Base-by-base conservation (phyloP, 2,113 vertebrate genomes). In the Platycercus adscitus region DNA sequence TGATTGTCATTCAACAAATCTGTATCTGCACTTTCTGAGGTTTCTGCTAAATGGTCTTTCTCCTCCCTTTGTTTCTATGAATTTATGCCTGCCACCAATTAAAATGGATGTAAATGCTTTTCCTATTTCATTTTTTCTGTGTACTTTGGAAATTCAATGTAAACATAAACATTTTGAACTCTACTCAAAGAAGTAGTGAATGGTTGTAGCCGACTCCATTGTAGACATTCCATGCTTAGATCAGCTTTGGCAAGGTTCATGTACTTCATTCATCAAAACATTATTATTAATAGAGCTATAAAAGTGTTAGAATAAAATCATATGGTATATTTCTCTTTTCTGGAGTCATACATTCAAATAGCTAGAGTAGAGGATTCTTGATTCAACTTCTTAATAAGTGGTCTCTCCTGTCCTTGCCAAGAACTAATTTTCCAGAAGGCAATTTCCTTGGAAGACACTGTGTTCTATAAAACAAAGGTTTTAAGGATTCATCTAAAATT, bases 21-120 rank as follows among this genome's bases (percentile, higher is more conserved):
- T 96, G 95, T 96, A 96, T 96, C 97, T 96, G 96, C 95, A 95
- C 95, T 95, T 95, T 95, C 84, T 93, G 96, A 97, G 96, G 89
- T 97, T 97, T 97, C 94, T 96, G 94, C 94, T 96, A 93, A 96
- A 70, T 86, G 93, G 79, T 97, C 96, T 91, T 94, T 95, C 93
- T 94, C 93, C 69, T 73, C 89, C 89, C 84, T 91, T 87, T 75
- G 76, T 95, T 97, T 98, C 94, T 76, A 93, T 93, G 66, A 96
- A 93, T 91, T 91, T 96, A 96, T 97, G 94, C 95, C 87, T 93
- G 89, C 91, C 92, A 97, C 91, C 86, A 97, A 97, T 97, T 97
- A 96, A 98, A 97, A 96, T 95, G 76, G 95, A 97, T 97, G 82
- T 95, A 97, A 97, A 96, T 93, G 91, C 80, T 95, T 88, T 96